Conservation (phyloP, 2,888 invertebrate genomes). For the Agonopterix arenella region DNA sequence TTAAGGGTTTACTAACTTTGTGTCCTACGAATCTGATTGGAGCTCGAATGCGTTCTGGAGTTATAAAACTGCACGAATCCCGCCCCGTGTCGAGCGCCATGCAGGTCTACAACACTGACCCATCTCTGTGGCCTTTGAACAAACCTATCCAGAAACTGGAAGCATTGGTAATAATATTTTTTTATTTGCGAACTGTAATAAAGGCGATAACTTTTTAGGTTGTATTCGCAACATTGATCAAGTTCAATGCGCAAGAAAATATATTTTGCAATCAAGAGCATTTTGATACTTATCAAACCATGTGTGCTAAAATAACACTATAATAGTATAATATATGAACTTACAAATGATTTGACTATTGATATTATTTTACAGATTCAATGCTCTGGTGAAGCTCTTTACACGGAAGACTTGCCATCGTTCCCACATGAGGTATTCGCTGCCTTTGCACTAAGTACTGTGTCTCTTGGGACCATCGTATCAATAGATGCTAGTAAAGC, state of each 20-base stretch:
- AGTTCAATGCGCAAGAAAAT: no score
- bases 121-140: slow-evolving; percentile 80
- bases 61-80: slow-evolving; percentile 6
- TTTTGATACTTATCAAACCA: not conserved
- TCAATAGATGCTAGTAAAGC: slow-evolving; percentile 77
- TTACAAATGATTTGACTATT: not conserved
- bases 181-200: no score
- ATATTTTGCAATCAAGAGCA: no score
- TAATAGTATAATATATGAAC: not conserved
- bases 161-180: slow-evolving; percentile 37
- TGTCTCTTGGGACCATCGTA: slow-evolving; percentile 71
- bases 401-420: slow-evolving; percentile 78
- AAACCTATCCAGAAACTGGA: slow-evolving; percentile 82
- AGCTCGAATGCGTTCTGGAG: slow-evolving; percentile 60
- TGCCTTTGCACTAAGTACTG: slow-evolving; percentile 74
- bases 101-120: slow-evolving; percentile 79
- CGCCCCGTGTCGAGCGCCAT: slow-evolving; percentile 64
- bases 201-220: no score
- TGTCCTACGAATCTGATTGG: slow-evolving; percentile 58
- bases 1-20: slow-evolving; percentile 67
- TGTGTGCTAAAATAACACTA: no score
- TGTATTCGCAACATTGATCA: no score
- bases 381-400: slow-evolving; percentile 82
- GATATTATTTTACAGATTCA: slow-evolving; percentile 50
- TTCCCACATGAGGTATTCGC: slow-evolving; percentile 79